Conservation (phyloP, 2,888 invertebrate species). For the Augiades crinisus region DNA sequence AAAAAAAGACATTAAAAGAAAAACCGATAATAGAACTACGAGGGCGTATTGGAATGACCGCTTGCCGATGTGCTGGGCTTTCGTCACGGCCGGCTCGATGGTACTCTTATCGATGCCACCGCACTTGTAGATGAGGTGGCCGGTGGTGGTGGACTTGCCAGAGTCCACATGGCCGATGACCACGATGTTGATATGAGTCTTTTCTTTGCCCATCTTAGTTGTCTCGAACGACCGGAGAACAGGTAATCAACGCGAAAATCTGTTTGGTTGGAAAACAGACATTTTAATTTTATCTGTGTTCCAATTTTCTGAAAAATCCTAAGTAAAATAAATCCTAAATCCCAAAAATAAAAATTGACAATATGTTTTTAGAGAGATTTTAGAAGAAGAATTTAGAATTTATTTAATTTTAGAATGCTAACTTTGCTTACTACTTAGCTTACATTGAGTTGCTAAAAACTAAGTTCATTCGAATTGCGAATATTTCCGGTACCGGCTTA, state of each 20-base stretch:
- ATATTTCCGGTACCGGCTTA: too few species aligned
- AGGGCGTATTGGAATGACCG: slow-evolving; percentile 99
- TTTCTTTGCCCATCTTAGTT: slow-evolving; percentile 94
- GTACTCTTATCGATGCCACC: slow-evolving; percentile 99
- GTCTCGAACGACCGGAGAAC: slow-evolving; percentile 7
- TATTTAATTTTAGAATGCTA: too few species aligned
- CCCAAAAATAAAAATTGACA: background rate
- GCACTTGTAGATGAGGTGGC: slow-evolving; percentile 99
- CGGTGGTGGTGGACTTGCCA: slow-evolving; percentile 99
- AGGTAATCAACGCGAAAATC: slow-evolving; percentile 24
- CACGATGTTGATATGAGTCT: slow-evolving; percentile 99
- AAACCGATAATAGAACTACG: too few species aligned
- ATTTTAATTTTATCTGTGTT: background rate
- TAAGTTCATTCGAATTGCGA: too few species aligned
- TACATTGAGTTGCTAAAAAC: too few species aligned
- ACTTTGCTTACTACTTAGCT: too few species aligned
- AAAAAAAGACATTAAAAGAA: too few species aligned
- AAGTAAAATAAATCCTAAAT: background rate
- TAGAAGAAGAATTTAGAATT: too few species aligned
- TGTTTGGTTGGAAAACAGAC: slow-evolving; percentile 7
- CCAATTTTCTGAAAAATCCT: background rate
- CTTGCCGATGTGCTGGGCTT: slow-evolving; percentile 99
- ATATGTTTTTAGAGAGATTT: too few species aligned
- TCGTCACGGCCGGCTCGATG: slow-evolving; percentile 99
- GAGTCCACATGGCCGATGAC: slow-evolving; percentile 99